phyloP scores from a whole-genome alignment of 2,797 vertebrate species.

The Malacoctenus gilli region DNA sequence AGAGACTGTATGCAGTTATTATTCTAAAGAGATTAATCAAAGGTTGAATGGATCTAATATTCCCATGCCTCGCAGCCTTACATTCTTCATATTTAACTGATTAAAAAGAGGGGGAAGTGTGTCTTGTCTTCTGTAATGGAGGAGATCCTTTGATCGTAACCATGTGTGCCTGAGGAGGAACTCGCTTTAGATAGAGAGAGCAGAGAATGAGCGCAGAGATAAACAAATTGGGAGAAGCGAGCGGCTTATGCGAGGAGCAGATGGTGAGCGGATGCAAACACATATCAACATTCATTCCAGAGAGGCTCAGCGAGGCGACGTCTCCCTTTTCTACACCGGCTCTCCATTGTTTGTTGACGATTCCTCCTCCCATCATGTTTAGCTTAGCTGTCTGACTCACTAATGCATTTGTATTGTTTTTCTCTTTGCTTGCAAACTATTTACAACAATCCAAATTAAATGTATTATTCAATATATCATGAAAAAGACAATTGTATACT shows the following conservation, averaged over 20 bases:
- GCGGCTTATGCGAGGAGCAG: slow-evolving; percentile 57
- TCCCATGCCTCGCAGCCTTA: slow-evolving; percentile 3
- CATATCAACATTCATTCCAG: slow-evolving; percentile 45
- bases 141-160: slow-evolving; percentile 42
- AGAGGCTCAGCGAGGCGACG: slow-evolving; percentile 24
- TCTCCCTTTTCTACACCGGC: slow-evolving; percentile 29
- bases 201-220: slow-evolving; percentile 8
- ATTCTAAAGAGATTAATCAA: slow-evolving; percentile 2
- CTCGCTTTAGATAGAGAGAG: slow-evolving; percentile 36
- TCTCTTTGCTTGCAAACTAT: background rate
- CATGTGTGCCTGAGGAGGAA: slow-evolving; percentile 38
- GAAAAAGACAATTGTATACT: too few relatives aligned
- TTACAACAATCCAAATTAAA: too few relatives aligned
- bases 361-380: background rate
- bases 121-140: slow-evolving; percentile 36
- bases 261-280: slow-evolving; percentile 54
- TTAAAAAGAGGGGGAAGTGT: slow-evolving; percentile 16
- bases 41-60: slow-evolving; percentile 10
- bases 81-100: slow-evolving; percentile 20
- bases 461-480: too few relatives aligned
- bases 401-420: background rate
- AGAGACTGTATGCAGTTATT: background rate
- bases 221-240: slow-evolving; percentile 29
- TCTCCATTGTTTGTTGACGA: slow-evolving; percentile 13
- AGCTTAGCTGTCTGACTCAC: background rate